Percentiles rank a stretch among this genome's conserved stretches.
Conservation (phyloP, 2,113 vertebrate genomes). For the Chloropsis hardwickii region DNA sequence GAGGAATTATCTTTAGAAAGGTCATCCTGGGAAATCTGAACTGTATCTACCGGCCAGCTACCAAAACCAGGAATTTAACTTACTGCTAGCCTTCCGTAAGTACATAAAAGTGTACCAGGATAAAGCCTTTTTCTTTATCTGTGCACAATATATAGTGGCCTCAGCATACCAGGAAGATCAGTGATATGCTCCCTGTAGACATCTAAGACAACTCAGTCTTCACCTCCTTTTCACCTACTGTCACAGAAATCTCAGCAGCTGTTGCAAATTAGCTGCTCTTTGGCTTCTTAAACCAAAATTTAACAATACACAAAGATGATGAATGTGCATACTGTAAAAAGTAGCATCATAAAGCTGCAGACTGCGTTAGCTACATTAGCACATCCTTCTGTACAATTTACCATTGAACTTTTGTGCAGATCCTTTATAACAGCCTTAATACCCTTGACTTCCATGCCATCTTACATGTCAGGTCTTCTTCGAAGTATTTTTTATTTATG, state of each 20-base stretch:
- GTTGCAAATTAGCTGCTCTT: neutral
- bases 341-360: neutral
- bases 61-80: neutral
- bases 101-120: neutral
- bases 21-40: neutral
- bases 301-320: neutral
- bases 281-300: neutral
- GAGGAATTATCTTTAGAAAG: neutral
- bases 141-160: neutral
- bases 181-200: neutral
- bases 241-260: neutral
- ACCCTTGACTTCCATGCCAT: accelerated
- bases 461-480: neutral
- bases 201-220: neutral
- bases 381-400: neutral
- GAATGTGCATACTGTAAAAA: neutral
- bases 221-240: neutral
- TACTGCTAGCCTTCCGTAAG: neutral
- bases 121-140: neutral
- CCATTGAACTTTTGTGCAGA: neutral
- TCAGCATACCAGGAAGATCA: neutral
- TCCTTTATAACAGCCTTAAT: neutral
- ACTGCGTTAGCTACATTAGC: neutral
- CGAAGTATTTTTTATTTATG: neutral
- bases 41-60: neutral